Percentiles rank a stretch among this genome's conserved stretches.
These are phyloP conservation scores for Melanotaenia boesemani DNA, from an alignment of 2,797 vertebrate species.

Conservation along the genomic window DNA sequence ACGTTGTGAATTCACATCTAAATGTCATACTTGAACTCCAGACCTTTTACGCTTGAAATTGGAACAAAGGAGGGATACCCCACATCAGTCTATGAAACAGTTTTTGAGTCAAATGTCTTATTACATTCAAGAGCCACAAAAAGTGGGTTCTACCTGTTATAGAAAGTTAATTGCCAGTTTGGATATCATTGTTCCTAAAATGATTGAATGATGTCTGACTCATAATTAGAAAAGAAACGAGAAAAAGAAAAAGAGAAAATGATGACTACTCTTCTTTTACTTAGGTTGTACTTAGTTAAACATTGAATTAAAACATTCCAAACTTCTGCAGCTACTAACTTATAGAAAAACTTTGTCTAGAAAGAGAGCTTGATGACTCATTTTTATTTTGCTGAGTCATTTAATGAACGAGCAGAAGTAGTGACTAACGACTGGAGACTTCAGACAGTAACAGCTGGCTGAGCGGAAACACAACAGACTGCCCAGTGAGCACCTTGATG, in stretches of 20 bases:
- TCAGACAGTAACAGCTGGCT: constrained; percentile 50
- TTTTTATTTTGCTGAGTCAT: background rate
- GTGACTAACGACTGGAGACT: background rate
- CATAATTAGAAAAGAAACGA: background rate
- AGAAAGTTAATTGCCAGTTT: background rate
- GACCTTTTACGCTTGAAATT: background rate
- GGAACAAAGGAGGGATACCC: background rate
- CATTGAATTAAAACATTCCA: background rate
- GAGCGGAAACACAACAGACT: constrained; percentile 60
- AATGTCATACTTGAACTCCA: background rate
- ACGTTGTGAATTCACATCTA: background rate
- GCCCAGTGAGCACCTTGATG: constrained; percentile 21
- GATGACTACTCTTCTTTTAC: background rate
- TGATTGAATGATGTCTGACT: background rate
- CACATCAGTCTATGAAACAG: background rate
- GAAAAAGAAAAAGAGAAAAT: background rate
- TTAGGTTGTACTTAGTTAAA: background rate
- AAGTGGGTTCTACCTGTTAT: background rate
- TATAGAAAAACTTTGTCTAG: background rate
- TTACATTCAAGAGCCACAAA: background rate
- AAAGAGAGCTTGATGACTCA: background rate
- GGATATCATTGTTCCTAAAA: background rate
- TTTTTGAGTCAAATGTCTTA: background rate
- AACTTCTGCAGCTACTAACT: background rate
- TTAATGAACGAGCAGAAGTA: background rate